Percentiles rank a stretch among this genome's conserved stretches.
Conservation (phyloP, 1,140 invertebrate species). For the Bombus vancouverensis region DNA sequence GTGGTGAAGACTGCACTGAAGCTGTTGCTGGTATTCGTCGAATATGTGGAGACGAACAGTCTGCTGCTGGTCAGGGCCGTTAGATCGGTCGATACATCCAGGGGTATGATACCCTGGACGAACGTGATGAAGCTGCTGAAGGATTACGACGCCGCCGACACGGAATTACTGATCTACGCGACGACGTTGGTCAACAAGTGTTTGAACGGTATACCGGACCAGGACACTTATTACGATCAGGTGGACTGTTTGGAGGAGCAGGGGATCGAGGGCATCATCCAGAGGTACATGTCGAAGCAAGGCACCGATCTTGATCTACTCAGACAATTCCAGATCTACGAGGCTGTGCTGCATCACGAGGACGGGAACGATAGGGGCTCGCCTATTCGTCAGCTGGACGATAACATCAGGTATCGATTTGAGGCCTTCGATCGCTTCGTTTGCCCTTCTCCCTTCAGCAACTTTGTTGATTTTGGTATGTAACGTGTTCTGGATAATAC, state of each 20-base stretch:
- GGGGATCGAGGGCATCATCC: constrained; percentile 96
- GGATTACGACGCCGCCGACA: constrained; percentile 97
- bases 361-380: constrained; percentile 90
- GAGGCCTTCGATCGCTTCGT: not conserved
- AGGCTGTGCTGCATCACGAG: constrained; percentile 95
- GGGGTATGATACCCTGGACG: constrained; percentile 89
- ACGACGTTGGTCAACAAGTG: constrained; percentile 99
- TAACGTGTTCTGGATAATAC: not conserved
- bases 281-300: constrained; percentile 96
- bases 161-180: constrained; percentile 97
- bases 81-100: constrained; percentile 90
- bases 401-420: constrained; percentile 86
- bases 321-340: constrained; percentile 97
- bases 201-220: constrained; percentile 96
- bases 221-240: constrained; percentile 99
- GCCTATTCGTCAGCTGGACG: constrained; percentile 89
- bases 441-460: not conserved
- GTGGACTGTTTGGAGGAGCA: constrained; percentile 98
- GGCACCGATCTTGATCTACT: constrained; percentile 96
- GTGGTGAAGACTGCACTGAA: constrained; percentile 99
- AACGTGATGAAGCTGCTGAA: constrained; percentile 95
- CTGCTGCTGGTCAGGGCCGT: constrained; percentile 94
- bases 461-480: not conserved
- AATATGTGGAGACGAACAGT: constrained; percentile 98
- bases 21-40: constrained; percentile 97